Evolutionary conservation across 2,888 invertebrate species (phyloP), one percentile per base, ranked within the genome.

Genomic region (Amaurobius ferox): DNA sequence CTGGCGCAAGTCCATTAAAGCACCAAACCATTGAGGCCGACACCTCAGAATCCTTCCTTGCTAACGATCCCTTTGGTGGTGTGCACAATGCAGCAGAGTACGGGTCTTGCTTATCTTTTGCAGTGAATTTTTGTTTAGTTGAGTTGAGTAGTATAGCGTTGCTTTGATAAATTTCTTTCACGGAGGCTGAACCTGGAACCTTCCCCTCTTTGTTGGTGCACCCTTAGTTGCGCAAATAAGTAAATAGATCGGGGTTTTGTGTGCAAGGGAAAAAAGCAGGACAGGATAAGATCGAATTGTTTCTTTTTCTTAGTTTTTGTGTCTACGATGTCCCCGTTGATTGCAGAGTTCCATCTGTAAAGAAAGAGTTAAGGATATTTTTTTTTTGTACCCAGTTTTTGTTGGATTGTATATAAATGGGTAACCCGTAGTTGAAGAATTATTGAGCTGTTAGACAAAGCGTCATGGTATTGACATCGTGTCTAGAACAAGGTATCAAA

Each of bases 1-100:
- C 74, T 74, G 80, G 80, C 80, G 67, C 80, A 48, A 40, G 62
- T 76, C 81, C 81, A 83, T 83, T 83, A 83, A 68, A 67, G 29
- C 67, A 29, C 32, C 55, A 23, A 72, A 39, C 66, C 80, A 81
- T 68, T 74, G 55, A 81, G 70, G 72, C 68, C 80, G 64, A 83
- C 81, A 83, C 81, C 81, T 83, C 71, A 30, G 62, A 55, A 76
- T 74, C 73, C 64, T 76, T 55, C 1, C 55, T 74, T 61, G 35
- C 76, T 76, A 83, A 83, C 81, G 81, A 83, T 83, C 62, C 19
- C 40, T 83, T 71, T 76, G 55, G 55, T 55, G 23, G 6, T n/a
- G 35, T 55, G 19, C 23, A 55, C 55, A 55, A 55, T 55, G 55
- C 55, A 55, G 13, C 55, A n/a, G n/a, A n/a, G 55, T 55, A 23